Evolutionary conservation across 2,888 invertebrate species (phyloP), one percentile per base, ranked within the genome.

Genomic region (Eupsilia transversa): DNA sequence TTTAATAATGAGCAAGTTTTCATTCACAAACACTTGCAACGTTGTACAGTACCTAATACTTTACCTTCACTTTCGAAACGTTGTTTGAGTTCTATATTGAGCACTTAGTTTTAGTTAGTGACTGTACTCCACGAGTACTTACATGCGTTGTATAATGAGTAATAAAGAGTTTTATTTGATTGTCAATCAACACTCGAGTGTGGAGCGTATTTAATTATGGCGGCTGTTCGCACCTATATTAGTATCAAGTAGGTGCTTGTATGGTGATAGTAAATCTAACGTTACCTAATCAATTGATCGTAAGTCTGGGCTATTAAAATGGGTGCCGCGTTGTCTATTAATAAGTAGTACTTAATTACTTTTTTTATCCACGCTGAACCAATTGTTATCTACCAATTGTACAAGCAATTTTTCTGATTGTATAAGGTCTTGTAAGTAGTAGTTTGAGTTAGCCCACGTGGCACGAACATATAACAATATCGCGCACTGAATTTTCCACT

Each of bases 101-200:
- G 10, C 49, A 41, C 33, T 57, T 67, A 66, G 27, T 64, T 67
- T 67, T 38, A 49, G 38, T 52, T 49, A 41, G 41, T 49, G 33
- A 65, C 33, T 49, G 35, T 49, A 35, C 65, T 65, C 33, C 12
- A 35, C 68, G 73, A 70, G 74, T 86, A 86, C 83, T 85, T 81
- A 80, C 57, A 82, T 65, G 66, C 74, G 77, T 89, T 87, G 85
- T 87, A 80, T 84, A 84, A 86, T 81, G 76, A 78, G 85, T 69
- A 84, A 84, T 85, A 83, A 84, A 88, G 84, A 87, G 84, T 87
- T 87, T 86, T 87, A 89, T 88, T 87, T 87, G 79, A 87, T 84
- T 87, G 88, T 83, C 88, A 86, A 90, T 88, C 85, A 80, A 85
- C 87, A 89, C 90, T 89, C 72, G 80, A 88, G 82, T 68, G 80